Conservation (phyloP, 2,888 invertebrate genomes). For the Taphrorychus bicolor region DNA sequence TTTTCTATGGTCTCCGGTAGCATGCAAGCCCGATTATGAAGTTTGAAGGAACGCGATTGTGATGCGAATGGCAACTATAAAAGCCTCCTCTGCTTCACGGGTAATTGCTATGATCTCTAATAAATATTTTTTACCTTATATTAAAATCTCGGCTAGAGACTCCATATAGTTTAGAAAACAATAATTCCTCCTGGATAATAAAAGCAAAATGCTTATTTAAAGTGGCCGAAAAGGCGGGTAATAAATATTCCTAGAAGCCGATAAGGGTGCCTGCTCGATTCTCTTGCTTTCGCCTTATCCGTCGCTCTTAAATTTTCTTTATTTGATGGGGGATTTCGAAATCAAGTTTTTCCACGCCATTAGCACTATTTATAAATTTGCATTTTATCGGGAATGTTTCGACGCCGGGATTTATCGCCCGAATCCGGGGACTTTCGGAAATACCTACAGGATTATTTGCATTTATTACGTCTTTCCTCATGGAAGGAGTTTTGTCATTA, state of each 20-base stretch:
- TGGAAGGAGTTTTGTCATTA: too few species aligned
- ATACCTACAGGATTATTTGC: too few species aligned
- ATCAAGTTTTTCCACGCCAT: conserved; percentile 33
- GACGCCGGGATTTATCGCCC: neutral
- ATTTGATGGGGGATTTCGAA: conserved; percentile 33
- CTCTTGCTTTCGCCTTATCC: conserved; percentile 22
- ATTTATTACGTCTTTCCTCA: neutral
- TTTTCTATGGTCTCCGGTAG: neutral
- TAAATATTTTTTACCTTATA: too few species aligned
- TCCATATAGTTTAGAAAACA: too few species aligned
- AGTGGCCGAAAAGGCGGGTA: conserved; percentile 1
- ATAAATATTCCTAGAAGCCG: conserved; percentile 30
- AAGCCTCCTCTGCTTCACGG: too few species aligned
- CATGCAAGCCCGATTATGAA: too few species aligned
- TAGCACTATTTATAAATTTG: conserved; percentile 37
- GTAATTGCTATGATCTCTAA: too few species aligned
- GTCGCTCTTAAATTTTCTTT: conserved; percentile 30
- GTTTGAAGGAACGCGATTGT: too few species aligned
- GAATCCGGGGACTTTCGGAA: neutral
- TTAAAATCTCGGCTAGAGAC: neutral
- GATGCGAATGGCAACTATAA: neutral
- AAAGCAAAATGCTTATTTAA: neutral
- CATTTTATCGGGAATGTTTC: conserved; percentile 26
- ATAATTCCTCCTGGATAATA: neutral
- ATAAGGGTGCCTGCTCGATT: too few species aligned